Base-by-base conservation (phyloP, 2,797 vertebrate species). In the Anguilla anguilla region DNA sequence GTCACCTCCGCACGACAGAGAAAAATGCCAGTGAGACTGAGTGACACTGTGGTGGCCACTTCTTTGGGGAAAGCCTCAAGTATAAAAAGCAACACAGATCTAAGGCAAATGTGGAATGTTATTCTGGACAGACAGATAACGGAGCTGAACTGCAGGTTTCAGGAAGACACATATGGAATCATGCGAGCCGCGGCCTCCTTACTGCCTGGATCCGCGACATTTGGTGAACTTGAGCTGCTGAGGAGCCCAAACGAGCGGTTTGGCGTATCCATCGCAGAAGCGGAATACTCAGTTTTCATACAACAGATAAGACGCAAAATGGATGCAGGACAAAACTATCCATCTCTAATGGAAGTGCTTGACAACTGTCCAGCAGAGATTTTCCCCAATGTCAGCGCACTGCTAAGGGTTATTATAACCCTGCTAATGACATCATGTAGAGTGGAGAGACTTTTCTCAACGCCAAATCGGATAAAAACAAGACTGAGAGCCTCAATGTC, bases 111-210 rank as follows among this genome's bases (percentile, higher is more conserved):
- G 79, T 86, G 59, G 85, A 72, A 86, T 51, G 61, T n/a, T 72
- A 51, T 69, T 9, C 39, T 86, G 35, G 67, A 86, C 64, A 72
- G 31, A 46, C 85, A 67, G 84, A 85, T 85, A 35, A 85, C 46
- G 15, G 61, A 85, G 46, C 35, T 86, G 64, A 72, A 86, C 39
- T 10, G 19, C 39, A 10, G 79, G 6, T 82, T 82, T 82, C 31
- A 82, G 46, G 79, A 39, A 6, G 85, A 72, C 39, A 46, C 61
- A 25, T 69, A 69, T 46, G 61, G 85, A 59, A 19, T 86, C 17
- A 86, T 86, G 85, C 6, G n/a, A 53, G 83, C 83, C 51, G 51
- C 83, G 3, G 83, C 35, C 49, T 39, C 64, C 15, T 69, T 39
- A 19, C 49, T 69, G 13, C 85, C 61, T n/a, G 17, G 39, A 28